A percentile compares a stretch with the other conserved stretches of the same genome.
phyloP scores from a whole-genome alignment of 1,140 invertebrate genomes.

The Aphidius ervi region DNA sequence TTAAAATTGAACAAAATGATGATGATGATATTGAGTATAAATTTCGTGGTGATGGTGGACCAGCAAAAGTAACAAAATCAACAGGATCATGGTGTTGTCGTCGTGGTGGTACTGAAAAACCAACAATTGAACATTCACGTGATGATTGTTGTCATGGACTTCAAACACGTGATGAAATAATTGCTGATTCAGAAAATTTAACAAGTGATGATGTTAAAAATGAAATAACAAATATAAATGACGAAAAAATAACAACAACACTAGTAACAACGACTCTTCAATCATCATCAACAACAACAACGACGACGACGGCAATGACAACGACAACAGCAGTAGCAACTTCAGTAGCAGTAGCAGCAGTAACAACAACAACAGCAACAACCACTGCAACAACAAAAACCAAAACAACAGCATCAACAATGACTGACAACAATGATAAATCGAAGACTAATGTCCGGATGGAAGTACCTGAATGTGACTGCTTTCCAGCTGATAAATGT shows the following conservation, averaged over 20 bases:
- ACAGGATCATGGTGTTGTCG: constrained; percentile 67
- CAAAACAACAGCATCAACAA: no score
- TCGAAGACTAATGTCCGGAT: constrained; percentile 68
- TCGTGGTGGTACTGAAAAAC: constrained; percentile 63
- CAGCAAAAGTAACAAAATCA: constrained; percentile 56
- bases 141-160: constrained; percentile 67
- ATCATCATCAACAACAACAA: no score
- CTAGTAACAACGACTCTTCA: background rate
- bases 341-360: background rate
- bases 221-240: constrained; percentile 33
- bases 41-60: constrained; percentile 65
- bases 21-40: constrained; percentile 37
- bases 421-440: constrained; percentile 45
- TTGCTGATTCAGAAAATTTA: constrained; percentile 48
- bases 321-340: background rate
- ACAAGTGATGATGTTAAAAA: constrained; percentile 42
- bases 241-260: constrained; percentile 24
- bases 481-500: constrained; percentile 74
- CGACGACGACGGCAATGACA: background rate
- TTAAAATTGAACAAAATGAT: constrained; percentile 39
- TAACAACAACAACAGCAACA: background rate
- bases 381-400: no score
- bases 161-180: constrained; percentile 67
- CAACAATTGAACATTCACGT: constrained; percentile 66
- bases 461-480: constrained; percentile 79